Percentiles rank a stretch among this genome's conserved stretches.
phyloP scores from a whole-genome alignment of 2,888 invertebrate species.

The Leptinotarsa rubiginosa region DNA sequence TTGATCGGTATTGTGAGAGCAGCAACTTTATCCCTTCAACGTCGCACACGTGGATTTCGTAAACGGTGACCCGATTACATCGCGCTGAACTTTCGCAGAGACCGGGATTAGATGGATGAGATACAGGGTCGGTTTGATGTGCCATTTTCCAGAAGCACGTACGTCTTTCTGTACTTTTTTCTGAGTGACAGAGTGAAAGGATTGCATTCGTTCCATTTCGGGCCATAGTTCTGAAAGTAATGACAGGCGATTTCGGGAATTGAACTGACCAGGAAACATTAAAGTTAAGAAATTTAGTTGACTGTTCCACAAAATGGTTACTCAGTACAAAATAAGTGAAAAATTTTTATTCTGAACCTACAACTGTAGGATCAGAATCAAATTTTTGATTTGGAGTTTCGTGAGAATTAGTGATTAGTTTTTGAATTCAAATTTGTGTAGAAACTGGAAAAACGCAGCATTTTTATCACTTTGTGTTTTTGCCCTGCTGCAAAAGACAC shows the following conservation, averaged over 20 bases:
- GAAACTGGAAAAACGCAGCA: not conserved
- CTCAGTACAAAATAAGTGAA: not conserved
- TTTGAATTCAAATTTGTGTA: not conserved
- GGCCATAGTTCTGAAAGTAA: no score
- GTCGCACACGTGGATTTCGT: constrained; percentile 45
- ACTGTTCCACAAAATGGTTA: no score
- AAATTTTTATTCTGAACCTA: not conserved
- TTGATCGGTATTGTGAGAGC: constrained; percentile 61
- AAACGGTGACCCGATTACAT: constrained; percentile 47
- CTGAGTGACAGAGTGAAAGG: no score
- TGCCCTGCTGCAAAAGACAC: not conserved
- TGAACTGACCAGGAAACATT: no score
- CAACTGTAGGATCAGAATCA: no score
- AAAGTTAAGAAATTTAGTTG: no score
- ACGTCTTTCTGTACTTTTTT: not conserved
- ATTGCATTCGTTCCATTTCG: no score
- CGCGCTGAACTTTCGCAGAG: constrained; percentile 49
- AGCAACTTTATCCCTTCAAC: constrained; percentile 52
- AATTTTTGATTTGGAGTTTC: not conserved
- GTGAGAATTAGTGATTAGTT: not conserved
- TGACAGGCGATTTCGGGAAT: no score
- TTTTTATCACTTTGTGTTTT: not conserved
- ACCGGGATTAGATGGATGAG: constrained; percentile 45
- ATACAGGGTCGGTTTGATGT: constrained; percentile 34
- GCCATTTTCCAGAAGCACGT: constrained; percentile 35